Percentiles rank a stretch among this genome's conserved stretches.
These are phyloP conservation scores for Eolophus roseicapilla DNA, from an alignment of 2,113 vertebrate species.

Conservation along the genomic window DNA sequence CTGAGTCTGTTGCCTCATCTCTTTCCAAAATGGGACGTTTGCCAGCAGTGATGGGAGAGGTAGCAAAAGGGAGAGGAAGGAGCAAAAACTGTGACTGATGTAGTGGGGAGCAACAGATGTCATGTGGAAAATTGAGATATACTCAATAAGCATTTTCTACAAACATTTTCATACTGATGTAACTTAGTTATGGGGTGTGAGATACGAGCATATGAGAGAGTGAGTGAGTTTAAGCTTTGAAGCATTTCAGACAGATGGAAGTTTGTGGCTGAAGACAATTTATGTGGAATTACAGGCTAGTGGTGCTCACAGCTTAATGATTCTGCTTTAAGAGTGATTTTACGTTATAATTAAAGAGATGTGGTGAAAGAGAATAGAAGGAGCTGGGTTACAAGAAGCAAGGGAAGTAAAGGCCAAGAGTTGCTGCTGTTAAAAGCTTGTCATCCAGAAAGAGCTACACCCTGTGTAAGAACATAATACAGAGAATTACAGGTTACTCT, in stretches of 20 bases:
- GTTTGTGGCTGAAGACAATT: conserved; percentile 53
- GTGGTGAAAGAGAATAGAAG: not conserved
- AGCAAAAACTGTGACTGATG: conserved; percentile 53
- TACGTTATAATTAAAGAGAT: conserved; percentile 30
- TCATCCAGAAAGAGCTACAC: not conserved
- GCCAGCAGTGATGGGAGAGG: conserved; percentile 28
- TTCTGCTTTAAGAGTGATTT: conserved; percentile 40
- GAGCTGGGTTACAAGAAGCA: not conserved
- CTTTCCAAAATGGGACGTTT: not conserved
- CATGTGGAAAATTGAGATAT: conserved; percentile 59
- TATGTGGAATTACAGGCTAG: conserved; percentile 44
- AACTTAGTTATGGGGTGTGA: conserved; percentile 63
- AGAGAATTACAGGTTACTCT: not conserved
- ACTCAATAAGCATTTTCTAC: conserved; percentile 61
- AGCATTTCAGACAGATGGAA: conserved; percentile 59
- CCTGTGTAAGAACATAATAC: not conserved
- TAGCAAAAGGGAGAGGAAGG: conserved; percentile 47
- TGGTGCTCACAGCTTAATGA: conserved; percentile 57
- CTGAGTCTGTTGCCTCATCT: not conserved
- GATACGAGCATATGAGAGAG: conserved; percentile 56
- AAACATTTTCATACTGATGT: conserved; percentile 60
- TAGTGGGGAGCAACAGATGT: conserved; percentile 62
- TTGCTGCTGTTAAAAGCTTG: not conserved
- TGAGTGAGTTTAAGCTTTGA: conserved; percentile 40
- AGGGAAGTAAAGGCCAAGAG: not conserved